Evolutionary conservation across 2,113 vertebrate species (phyloP).

Genomic region (Megaceryle maxima): DNA sequence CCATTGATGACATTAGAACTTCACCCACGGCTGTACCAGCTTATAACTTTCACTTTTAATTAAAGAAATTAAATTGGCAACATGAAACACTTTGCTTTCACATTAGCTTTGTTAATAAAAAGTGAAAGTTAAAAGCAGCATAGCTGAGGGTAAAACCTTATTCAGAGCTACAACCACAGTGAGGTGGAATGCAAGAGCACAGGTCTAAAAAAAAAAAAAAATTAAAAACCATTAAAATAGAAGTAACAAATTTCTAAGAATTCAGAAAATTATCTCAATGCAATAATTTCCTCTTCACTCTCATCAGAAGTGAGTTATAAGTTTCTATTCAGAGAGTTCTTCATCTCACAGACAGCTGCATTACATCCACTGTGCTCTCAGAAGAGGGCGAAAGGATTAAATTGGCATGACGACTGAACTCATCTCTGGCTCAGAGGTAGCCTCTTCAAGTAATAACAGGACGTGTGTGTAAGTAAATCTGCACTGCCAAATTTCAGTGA

Average conservation of each 20-base stretch:
- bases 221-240: slow-evolving; percentile 16
- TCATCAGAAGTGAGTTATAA: background rate
- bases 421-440: background rate
- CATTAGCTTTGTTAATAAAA: slow-evolving; percentile 77
- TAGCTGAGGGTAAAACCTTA: slow-evolving; percentile 58
- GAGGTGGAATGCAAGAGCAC: background rate
- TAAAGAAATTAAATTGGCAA: slow-evolving; percentile 80
- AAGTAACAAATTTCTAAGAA: slow-evolving; percentile 3
- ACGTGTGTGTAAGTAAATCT: background rate
- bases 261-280: background rate
- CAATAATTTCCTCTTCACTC: background rate
- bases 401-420: background rate
- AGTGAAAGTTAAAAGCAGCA: slow-evolving; percentile 67
- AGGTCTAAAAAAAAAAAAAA: background rate
- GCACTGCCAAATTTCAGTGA: background rate
- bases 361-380: background rate
- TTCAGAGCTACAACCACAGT: background rate
- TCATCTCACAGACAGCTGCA: background rate
- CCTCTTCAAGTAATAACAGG: background rate
- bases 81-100: slow-evolving; percentile 75
- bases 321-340: background rate
- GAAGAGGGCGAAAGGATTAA: background rate
- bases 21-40: slow-evolving; percentile 73
- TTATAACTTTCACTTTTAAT: slow-evolving; percentile 81
- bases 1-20: slow-evolving; percentile 71